These are phyloP conservation scores for Dichetophora obliterata DNA, from an alignment of 2,888 invertebrate genomes.

Conservation along the genomic window DNA sequence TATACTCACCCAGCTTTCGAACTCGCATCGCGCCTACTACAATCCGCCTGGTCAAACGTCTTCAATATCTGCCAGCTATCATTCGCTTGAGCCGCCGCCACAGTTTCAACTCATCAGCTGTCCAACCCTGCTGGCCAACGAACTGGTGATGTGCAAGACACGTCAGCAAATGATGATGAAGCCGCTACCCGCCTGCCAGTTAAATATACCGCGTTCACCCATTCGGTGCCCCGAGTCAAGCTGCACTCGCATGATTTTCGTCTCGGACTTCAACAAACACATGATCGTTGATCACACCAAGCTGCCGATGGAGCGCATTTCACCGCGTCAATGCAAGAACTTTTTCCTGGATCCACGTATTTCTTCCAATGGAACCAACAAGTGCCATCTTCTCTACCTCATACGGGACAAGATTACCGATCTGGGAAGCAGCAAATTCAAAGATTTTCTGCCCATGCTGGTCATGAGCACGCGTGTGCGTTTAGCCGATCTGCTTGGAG, in stretches of 20 bases:
- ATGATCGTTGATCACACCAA: slow-evolving; percentile 57
- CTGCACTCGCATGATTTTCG: slow-evolving; percentile 57
- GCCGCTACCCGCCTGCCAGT: slow-evolving; percentile 34
- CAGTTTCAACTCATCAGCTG: slow-evolving; percentile 54
- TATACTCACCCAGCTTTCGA: slow-evolving; percentile 36
- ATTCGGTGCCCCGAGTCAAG: slow-evolving; percentile 59
- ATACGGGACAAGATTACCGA: slow-evolving; percentile 58
- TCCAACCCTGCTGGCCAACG: slow-evolving; percentile 33
- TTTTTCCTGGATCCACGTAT: slow-evolving; percentile 60
- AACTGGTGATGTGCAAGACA: slow-evolving; percentile 41
- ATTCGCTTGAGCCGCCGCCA: slow-evolving; percentile 41
- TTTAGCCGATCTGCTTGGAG: slow-evolving; percentile 49
- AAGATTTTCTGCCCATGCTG: slow-evolving; percentile 60
- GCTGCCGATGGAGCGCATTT: slow-evolving; percentile 61
- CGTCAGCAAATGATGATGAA: slow-evolving; percentile 35
- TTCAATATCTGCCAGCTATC: slow-evolving; percentile 30
- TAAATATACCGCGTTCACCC: slow-evolving; percentile 57
- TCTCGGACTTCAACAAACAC: slow-evolving; percentile 63
- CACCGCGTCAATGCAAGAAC: slow-evolving; percentile 56
- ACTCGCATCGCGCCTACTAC: slow-evolving; percentile 48
- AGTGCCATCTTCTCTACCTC: slow-evolving; percentile 60
- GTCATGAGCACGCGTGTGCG: slow-evolving; percentile 61
- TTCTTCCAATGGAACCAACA: slow-evolving; percentile 50
- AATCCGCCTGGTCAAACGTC: slow-evolving; percentile 24
- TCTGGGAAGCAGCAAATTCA: slow-evolving; percentile 53